Conservation (phyloP, 2,888 invertebrate genomes). For the Heliconius sara region DNA sequence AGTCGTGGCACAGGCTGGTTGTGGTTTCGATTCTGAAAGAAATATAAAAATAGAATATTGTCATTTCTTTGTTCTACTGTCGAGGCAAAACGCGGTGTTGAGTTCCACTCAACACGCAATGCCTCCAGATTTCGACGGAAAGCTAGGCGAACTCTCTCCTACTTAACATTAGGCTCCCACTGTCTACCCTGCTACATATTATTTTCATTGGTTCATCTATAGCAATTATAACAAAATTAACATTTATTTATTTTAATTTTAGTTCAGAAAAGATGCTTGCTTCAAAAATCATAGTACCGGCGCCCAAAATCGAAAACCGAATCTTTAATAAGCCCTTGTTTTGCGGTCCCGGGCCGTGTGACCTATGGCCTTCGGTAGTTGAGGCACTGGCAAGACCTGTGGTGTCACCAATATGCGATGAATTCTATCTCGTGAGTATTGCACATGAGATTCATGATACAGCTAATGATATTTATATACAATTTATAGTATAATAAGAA, state of each 20-base stretch:
- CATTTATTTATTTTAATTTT: not conserved
- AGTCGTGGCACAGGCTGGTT: too few relatives aligned
- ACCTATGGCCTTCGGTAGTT: conserved; percentile 71
- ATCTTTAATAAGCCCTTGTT: conserved; percentile 62
- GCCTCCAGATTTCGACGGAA: too few relatives aligned
- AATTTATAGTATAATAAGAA: fast-evolving
- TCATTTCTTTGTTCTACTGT: too few relatives aligned
- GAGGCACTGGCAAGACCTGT: conserved; percentile 66
- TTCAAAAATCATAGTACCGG: conserved; percentile 58
- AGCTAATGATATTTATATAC: not conserved
- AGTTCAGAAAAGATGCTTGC: conserved; percentile 37
- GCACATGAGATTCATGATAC: not conserved
- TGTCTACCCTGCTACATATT: too few relatives aligned
- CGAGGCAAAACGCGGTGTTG: too few relatives aligned
- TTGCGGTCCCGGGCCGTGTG: conserved; percentile 75
- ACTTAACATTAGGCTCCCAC: too few relatives aligned
- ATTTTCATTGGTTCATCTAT: too few relatives aligned
- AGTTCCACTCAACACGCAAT: too few relatives aligned
- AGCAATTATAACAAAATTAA: not conserved
- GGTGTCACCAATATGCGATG: conserved; percentile 68
- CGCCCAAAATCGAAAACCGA: conserved; percentile 67
- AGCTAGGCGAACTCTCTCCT: too few relatives aligned
- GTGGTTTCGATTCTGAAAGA: too few relatives aligned
- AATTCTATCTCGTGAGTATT: conserved; percentile 65
- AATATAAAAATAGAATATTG: too few relatives aligned